Evolutionary conservation across 2,797 vertebrate genomes (phyloP).

Genomic region (Hyperoplus lanceolatus): DNA sequence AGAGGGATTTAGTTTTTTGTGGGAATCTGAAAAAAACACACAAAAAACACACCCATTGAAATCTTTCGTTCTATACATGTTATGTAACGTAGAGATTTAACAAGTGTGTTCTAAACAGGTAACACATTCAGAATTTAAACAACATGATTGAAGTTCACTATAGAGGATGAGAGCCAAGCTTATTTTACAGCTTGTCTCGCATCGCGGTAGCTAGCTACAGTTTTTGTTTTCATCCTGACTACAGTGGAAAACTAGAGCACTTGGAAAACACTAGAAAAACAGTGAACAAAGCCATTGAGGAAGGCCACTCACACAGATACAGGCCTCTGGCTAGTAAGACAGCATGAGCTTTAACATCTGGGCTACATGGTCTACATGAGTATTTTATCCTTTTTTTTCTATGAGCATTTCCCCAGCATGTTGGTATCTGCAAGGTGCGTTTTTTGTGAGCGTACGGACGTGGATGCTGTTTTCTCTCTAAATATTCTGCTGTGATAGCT

Average conservation of each 20-base stretch:
- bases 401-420: neutral
- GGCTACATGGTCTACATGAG: neutral
- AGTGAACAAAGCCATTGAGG: conserved; percentile 12
- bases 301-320: neutral
- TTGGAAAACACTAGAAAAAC: neutral
- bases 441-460: conserved; percentile 49
- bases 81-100: neutral
- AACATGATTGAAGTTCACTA: neutral
- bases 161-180: neutral
- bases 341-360: neutral
- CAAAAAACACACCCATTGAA: neutral
- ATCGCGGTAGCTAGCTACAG: neutral
- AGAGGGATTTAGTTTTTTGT: too few relatives aligned
- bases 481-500: conserved; percentile 64
- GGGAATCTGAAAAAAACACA: too few relatives aligned
- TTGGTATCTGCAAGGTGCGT: conserved; percentile 24
- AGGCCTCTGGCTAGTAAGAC: neutral
- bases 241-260: neutral
- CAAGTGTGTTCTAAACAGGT: neutral
- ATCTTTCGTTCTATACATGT: neutral
- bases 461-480: conserved; percentile 61
- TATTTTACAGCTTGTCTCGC: neutral
- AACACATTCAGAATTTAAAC: neutral
- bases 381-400: neutral
- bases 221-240: neutral